Percentiles rank a stretch among this genome's conserved stretches.
These are phyloP conservation scores for Cepaea hortensis DNA, from an alignment of 2,888 invertebrate genomes.

Conservation along the genomic window DNA sequence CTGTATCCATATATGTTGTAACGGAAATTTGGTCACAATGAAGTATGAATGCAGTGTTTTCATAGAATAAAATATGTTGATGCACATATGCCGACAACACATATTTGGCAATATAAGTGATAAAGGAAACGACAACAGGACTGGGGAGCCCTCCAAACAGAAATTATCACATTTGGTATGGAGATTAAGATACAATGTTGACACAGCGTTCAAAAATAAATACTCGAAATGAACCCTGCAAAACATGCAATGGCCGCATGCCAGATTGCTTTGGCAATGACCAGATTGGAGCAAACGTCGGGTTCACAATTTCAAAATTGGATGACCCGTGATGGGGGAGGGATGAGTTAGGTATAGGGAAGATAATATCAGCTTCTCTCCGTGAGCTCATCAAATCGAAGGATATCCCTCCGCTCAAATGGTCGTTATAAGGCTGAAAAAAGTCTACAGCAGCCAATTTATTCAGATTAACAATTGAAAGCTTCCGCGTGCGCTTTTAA, in stretches of 20 bases:
- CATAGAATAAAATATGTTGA: no score
- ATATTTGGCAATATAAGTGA: neutral
- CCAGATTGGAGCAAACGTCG: slow-evolving; percentile 16
- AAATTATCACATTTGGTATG: slow-evolving; percentile 4
- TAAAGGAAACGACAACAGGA: neutral
- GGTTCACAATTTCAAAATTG: slow-evolving; percentile 28
- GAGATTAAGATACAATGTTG: slow-evolving; percentile 3
- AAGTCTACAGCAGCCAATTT: slow-evolving; percentile 29
- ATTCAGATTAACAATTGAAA: slow-evolving; percentile 39
- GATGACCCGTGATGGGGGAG: slow-evolving; percentile 2
- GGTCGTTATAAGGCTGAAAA: slow-evolving; percentile 30
- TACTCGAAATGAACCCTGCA: neutral
- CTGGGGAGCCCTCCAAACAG: neutral
- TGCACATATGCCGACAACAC: no score
- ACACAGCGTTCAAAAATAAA: slow-evolving; percentile 15
- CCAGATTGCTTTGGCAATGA: slow-evolving; percentile 20
- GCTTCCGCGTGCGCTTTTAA: slow-evolving; percentile 25
- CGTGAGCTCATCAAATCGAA: slow-evolving; percentile 31
- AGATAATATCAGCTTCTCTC: slow-evolving; percentile 21
- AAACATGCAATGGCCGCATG: slow-evolving; percentile 12
- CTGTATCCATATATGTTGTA: no score
- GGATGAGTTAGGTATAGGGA: neutral
- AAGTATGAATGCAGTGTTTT: no score
- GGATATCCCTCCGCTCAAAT: slow-evolving; percentile 27
- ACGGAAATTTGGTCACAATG: no score